These are phyloP conservation scores for Cryptoblepharus egeriae DNA, from an alignment of 2,797 vertebrate species.

Conservation along the genomic window DNA sequence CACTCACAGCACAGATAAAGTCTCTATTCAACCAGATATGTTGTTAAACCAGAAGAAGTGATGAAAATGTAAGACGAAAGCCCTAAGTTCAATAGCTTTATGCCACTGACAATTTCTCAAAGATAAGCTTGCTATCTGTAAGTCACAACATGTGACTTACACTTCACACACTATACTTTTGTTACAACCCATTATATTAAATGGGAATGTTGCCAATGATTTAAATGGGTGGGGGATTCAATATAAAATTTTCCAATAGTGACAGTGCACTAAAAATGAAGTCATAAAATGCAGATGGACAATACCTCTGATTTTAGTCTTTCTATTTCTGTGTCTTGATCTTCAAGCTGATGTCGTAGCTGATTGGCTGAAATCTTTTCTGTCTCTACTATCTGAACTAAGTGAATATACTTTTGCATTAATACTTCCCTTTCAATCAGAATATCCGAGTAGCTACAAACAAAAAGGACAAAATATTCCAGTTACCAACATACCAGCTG, in stretches of 20 bases:
- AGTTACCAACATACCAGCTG: not conserved
- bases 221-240: not conserved
- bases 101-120: not conserved
- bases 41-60: not conserved
- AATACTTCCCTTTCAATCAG: constrained; percentile 94
- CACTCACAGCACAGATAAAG: too few species aligned
- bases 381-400: constrained; percentile 96
- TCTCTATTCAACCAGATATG: not conserved
- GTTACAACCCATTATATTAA: not conserved
- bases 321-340: constrained; percentile 97
- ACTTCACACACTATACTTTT: not conserved
- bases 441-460: constrained; percentile 90
- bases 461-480: constrained; percentile 26
- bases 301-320: constrained; percentile 95
- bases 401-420: constrained; percentile 99
- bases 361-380: constrained; percentile 97
- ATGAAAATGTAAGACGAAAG: not conserved
- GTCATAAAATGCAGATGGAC: constrained; percentile 9
- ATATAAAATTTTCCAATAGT: not conserved
- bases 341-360: constrained; percentile 95
- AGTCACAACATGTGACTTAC: not conserved
- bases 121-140: not conserved
- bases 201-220: not conserved
- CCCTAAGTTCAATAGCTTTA: not conserved
- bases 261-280: not conserved